Evolutionary conservation across 2,797 vertebrate genomes (phyloP).

Genomic region (Xenentodon cancila): DNA sequence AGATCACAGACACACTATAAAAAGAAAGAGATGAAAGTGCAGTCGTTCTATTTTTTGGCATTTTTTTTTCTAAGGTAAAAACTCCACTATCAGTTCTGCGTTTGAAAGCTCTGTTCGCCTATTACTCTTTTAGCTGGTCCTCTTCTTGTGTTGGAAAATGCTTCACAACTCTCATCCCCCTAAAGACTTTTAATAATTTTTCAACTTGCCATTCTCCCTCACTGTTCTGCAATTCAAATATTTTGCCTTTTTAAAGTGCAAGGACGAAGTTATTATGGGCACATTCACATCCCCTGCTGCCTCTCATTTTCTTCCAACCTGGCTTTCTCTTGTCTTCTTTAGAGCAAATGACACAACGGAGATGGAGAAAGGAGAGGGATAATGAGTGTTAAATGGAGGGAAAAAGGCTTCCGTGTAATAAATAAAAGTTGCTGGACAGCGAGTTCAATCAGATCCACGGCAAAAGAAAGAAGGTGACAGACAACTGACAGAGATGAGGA

Average conservation of each 20-base stretch:
- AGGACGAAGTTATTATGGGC: constrained; percentile 64
- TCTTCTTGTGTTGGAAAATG: constrained; percentile 68
- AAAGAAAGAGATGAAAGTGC: constrained; percentile 71
- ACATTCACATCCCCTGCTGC: constrained; percentile 38
- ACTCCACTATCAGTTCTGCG: constrained; percentile 52
- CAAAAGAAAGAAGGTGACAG: constrained; percentile 28
- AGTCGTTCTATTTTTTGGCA: constrained; percentile 75
- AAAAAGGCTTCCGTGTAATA: constrained; percentile 13
- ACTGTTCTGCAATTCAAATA: constrained; percentile 67
- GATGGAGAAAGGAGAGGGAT: constrained; percentile 34
- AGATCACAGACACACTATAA: constrained; percentile 76
- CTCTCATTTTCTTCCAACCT: constrained; percentile 44
- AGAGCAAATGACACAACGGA: constrained; percentile 35
- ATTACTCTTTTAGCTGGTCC: constrained; percentile 59
- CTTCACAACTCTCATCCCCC: constrained; percentile 72
- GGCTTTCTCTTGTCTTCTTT: constrained; percentile 19
- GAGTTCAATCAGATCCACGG: constrained; percentile 21
- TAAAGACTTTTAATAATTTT: constrained; percentile 82
- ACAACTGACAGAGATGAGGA: constrained; percentile 14
- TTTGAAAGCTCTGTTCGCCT: constrained; percentile 58
- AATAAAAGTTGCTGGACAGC: constrained; percentile 31
- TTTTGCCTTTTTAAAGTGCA: constrained; percentile 60
- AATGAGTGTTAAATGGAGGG: constrained; percentile 43
- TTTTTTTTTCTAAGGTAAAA: constrained; percentile 56
- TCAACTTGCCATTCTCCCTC: constrained; percentile 60